Evolutionary conservation across 2,888 invertebrate genomes (phyloP).

Genomic region (Clivina fossor): DNA sequence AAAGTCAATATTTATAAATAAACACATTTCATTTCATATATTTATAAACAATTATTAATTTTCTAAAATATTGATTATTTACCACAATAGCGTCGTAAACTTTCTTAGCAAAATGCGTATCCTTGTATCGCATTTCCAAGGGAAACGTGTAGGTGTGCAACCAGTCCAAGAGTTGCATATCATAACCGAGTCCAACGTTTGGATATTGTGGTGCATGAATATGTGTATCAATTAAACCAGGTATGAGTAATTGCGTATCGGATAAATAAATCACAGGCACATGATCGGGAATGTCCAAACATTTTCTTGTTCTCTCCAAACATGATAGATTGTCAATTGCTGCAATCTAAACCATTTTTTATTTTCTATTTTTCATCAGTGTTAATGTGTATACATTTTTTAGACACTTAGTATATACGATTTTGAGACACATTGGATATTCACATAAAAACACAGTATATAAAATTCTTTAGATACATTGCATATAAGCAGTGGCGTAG

Average conservation of each 20-base stretch:
- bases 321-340: constrained; percentile 41
- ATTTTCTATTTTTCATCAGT: too few species aligned
- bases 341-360: constrained; percentile 33
- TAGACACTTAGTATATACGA: too few species aligned
- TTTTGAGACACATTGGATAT: too few species aligned
- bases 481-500: too few species aligned
- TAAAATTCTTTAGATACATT: too few species aligned
- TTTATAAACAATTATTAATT: too few species aligned
- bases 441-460: too few species aligned
- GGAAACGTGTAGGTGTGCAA: constrained; percentile 83
- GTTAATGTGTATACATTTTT: too few species aligned
- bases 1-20: too few species aligned
- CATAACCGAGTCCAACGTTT: constrained; percentile 81
- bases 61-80: too few species aligned
- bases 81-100: constrained; percentile 82
- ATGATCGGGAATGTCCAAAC: constrained; percentile 5
- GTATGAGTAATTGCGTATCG: constrained; percentile 72
- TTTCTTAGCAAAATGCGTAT: constrained; percentile 66
- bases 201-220: constrained; percentile 89
- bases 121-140: constrained; percentile 70
- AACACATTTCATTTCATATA: too few species aligned
- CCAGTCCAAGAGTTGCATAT: constrained; percentile 81
- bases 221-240: constrained; percentile 88
- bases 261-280: constrained; percentile 43
- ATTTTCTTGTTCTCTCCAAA: constrained; percentile 44